Percentiles rank a stretch among this genome's conserved stretches.
These are phyloP conservation scores for Apistogramma diplotaenia DNA, from an alignment of 2,113 vertebrate genomes.

Conservation along the genomic window DNA sequence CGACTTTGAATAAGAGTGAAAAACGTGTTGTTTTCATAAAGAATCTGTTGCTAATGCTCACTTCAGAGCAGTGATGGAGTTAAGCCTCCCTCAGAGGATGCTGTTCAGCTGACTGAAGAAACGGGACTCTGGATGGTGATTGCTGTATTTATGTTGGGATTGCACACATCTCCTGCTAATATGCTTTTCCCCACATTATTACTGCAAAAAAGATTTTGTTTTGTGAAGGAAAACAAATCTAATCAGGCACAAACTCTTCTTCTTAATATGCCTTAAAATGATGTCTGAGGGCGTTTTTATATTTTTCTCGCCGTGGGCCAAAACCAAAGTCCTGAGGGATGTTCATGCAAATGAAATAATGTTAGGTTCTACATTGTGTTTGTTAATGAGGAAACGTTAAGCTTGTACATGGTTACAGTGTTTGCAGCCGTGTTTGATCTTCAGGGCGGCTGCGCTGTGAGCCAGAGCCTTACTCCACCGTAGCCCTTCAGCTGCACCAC, in stretches of 20 bases:
- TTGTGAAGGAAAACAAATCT: neutral
- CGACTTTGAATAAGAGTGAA: neutral
- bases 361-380: neutral
- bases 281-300: neutral
- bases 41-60: neutral
- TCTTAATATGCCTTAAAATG: neutral
- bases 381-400: neutral
- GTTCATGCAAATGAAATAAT: neutral
- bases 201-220: neutral
- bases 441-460: neutral
- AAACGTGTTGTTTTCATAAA: neutral
- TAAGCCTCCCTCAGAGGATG: neutral
- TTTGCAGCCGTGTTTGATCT: too few species aligned
- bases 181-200: neutral
- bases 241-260: neutral
- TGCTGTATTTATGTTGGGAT: too few species aligned
- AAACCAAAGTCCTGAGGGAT: neutral
- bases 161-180: neutral
- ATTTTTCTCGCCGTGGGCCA: neutral
- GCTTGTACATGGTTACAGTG: too few species aligned
- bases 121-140: too few species aligned
- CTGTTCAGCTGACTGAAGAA: neutral
- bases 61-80: neutral
- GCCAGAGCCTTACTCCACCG: neutral
- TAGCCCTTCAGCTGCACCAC: conserved; percentile 49